Evolutionary conservation across 2,888 invertebrate species (phyloP).

Genomic region (Pegoplata infirma): DNA sequence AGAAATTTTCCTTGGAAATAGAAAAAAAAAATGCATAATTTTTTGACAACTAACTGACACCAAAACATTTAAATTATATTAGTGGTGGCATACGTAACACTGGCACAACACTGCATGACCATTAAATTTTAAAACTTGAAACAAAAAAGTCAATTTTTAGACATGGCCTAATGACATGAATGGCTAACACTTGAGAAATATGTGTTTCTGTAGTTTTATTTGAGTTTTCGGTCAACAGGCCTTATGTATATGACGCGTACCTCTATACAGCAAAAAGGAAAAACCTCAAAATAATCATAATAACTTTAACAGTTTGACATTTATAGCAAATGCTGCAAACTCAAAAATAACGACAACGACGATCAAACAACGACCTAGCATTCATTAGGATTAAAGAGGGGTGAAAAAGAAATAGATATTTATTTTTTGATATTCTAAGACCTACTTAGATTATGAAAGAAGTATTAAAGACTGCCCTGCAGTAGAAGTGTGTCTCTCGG

Average conservation of each 20-base stretch:
- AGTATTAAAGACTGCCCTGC: no score
- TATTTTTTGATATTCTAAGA: no score
- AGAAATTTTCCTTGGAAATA: slow-evolving; percentile 43
- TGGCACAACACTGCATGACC: slow-evolving; percentile 26
- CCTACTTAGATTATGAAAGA: no score
- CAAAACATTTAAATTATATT: slow-evolving; percentile 35
- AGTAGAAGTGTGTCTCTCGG: no score
- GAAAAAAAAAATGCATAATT: slow-evolving; percentile 39
- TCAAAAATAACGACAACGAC: slow-evolving; percentile 11
- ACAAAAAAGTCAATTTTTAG: slow-evolving; percentile 34
- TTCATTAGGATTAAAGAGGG: no score
- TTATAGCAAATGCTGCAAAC: slow-evolving; percentile 57
- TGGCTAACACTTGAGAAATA: slow-evolving; percentile 28
- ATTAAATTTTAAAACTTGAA: slow-evolving; percentile 41
- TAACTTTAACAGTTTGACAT: slow-evolving; percentile 57
- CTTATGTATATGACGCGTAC: not conserved
- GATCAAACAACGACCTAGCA: slow-evolving; percentile 6
- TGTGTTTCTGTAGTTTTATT: slow-evolving; percentile 15
- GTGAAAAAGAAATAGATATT: no score
- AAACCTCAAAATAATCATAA: slow-evolving; percentile 55
- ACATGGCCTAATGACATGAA: slow-evolving; percentile 47
- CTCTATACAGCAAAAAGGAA: no score
- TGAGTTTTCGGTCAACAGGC: slow-evolving; percentile 37
- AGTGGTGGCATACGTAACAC: not conserved
- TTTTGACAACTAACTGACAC: slow-evolving; percentile 49